phyloP scores from a whole-genome alignment of 2,797 vertebrate genomes.

The Danio choprae region DNA sequence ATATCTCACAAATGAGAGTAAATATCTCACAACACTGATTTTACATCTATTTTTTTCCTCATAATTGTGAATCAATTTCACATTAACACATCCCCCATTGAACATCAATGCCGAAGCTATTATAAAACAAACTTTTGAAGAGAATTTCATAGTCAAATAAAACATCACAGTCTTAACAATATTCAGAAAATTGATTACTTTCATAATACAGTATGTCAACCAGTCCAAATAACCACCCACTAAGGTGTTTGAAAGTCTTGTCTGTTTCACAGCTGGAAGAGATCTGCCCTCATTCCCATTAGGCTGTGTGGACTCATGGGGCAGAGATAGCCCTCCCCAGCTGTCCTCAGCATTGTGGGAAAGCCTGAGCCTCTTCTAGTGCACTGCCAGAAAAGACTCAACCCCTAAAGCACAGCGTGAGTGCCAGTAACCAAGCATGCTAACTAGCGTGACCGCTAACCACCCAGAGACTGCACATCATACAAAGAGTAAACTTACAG shows the following conservation, averaged over 20 bases:
- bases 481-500: background rate
- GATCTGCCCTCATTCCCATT: slow-evolving; percentile 63
- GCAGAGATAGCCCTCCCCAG: slow-evolving; percentile 60
- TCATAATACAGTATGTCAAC: background rate
- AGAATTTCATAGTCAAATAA: background rate
- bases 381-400: slow-evolving; percentile 59
- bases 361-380: slow-evolving; percentile 58
- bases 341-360: slow-evolving; percentile 65
- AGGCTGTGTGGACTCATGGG: slow-evolving; percentile 52
- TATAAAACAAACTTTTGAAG: too few relatives aligned
- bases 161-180: background rate
- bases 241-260: slow-evolving; percentile 52
- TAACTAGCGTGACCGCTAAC: slow-evolving; percentile 51
- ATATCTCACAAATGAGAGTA: too few relatives aligned
- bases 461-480: slow-evolving; percentile 42
- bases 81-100: too few relatives aligned
- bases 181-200: background rate
- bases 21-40: too few relatives aligned
- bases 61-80: too few relatives aligned
- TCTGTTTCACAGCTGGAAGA: slow-evolving; percentile 63
- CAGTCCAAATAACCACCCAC: slow-evolving; percentile 37
- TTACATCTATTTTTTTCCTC: too few relatives aligned
- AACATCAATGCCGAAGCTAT: too few relatives aligned
- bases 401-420: slow-evolving; percentile 30
- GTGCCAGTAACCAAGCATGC: slow-evolving; percentile 58